Conservation (phyloP, 2,113 vertebrate species). For the Oceanites oceanicus region DNA sequence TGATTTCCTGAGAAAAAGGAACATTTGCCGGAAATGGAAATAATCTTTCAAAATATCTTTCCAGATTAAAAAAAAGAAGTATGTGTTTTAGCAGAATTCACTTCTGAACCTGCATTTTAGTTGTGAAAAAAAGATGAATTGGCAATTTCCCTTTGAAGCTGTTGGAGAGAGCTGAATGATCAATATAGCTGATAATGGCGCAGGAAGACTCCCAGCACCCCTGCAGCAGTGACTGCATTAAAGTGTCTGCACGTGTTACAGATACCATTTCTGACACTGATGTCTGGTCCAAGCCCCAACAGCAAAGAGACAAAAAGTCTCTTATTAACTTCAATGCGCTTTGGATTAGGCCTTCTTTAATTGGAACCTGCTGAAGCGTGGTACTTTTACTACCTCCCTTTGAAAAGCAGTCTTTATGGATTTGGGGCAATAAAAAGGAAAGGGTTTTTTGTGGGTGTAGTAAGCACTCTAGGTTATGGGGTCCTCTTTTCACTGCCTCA, state of each 20-base stretch:
- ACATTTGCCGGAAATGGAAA: background rate
- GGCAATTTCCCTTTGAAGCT: background rate
- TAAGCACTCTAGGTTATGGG: background rate
- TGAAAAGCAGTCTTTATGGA: background rate
- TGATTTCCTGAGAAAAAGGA: background rate
- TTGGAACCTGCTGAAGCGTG: constrained; percentile 31
- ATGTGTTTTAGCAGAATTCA: background rate
- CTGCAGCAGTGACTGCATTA: background rate
- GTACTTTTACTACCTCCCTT: constrained; percentile 19
- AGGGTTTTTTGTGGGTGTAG: background rate
- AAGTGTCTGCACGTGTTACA: background rate
- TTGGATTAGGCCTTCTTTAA: constrained; percentile 9
- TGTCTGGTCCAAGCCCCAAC: background rate
- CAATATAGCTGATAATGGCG: background rate
- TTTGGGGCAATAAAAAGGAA: background rate
- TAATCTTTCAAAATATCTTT: background rate
- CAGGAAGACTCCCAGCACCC: background rate
- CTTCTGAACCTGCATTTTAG: background rate
- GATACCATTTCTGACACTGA: background rate
- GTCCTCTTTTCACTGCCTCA: background rate
- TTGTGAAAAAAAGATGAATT: background rate
- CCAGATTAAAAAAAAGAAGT: background rate
- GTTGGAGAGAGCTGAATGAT: background rate
- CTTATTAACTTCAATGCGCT: background rate
- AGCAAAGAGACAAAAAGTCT: background rate